Base-by-base conservation (phyloP, 2,113 vertebrate genomes). In the Dolichallabes microphthalmus region DNA sequence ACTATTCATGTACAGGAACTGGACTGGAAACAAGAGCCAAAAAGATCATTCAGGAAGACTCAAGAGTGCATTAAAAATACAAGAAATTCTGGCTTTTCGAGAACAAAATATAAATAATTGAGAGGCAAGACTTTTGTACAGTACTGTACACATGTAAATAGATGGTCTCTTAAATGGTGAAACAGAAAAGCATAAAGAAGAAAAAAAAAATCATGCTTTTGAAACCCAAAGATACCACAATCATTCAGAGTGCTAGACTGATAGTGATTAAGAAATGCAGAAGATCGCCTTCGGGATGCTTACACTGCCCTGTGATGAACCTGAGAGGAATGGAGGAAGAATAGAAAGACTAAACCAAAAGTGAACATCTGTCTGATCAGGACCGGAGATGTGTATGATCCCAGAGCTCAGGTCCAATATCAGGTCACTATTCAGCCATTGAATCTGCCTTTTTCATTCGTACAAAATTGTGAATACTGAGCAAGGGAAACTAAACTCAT, bases 381-480 rank as follows among this genome's bases (percentile, higher is more conserved):
- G 22, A 84, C 58, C 30, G 30, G 52, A 76, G 64, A 32, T 61
- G 61, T 13, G 19, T 66, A 82, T 79, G 50, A 74, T 82, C 83
- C 78, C 81, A 76, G 84, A 39, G 84, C 80, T 83, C 53, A 75
- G 50, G 55, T 69, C 82, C 74, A 85, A 53, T 66, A 80, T 84
- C 87, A 87, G 89, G 83, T 83, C 83, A 85, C 77, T 39, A 64
- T 75, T 76, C 60, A 79, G 83, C 82, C 83, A 58, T 86, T 50
- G 74, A 66, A 61, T 86, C 80, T 83, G 39, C 69, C 81, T 85
- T 84, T 79, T 89, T 60, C 45, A 76, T 77, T 74, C 87, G 80
- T 87, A 85, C n/a, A 45, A 82, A 85, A 87, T 86, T 88, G 88
- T 85, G 85, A 85, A 82, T 80, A 86, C 82, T 86, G 88, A 86